Evolutionary conservation across 2,113 vertebrate genomes (phyloP), one percentile per base, ranked within the genome.

Genomic region (Pteronura brasiliensis): DNA sequence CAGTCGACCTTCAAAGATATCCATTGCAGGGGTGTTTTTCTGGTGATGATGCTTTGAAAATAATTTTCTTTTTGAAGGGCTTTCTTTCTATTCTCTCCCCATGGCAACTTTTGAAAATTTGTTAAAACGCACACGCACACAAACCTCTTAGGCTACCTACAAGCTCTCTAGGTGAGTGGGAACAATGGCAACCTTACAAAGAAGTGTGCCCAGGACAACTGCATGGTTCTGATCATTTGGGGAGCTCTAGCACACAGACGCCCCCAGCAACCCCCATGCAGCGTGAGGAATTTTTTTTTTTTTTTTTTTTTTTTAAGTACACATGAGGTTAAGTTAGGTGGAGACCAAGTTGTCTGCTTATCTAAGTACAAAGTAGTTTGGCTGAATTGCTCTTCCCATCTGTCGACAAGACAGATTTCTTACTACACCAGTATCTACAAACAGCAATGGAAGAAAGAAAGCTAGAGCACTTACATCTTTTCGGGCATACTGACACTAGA

Each of bases 91-190:
- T 96, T 97, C 92, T 95, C 83, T 98, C 83, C 96, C 96, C 90
- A 96, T 88, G 93, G 96, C 89, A 98, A 97, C 95, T 98, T 98
- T 85, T 96, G 96, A 97, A 97, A 98, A 97, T 96, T 96, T 98
- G 95, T 90, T 96, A 92, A 95, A 98, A 95, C 8, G 21, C 21
- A 13, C 94, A 88, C 63, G 0, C 84, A 77, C 71, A 81, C 83
- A 71, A 79, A 74, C 89, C 87, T 97, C 95, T 97, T 88, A 96
- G 95, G 89, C 96, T 96, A 88, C 88, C 97, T 76, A 85, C 79
- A 84, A 92, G 96, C 96, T 97, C 97, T 97, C 96, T 77, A 95
- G 93, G 96, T 93, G 79, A 97, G 92, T 93, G 84, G 91, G 80
- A 52, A 72, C 83, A 96, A 97, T 44, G 86, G 89, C 72, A 92